Evolutionary conservation across 2,888 invertebrate species (phyloP).

Genomic region (Drosophila cognata): DNA sequence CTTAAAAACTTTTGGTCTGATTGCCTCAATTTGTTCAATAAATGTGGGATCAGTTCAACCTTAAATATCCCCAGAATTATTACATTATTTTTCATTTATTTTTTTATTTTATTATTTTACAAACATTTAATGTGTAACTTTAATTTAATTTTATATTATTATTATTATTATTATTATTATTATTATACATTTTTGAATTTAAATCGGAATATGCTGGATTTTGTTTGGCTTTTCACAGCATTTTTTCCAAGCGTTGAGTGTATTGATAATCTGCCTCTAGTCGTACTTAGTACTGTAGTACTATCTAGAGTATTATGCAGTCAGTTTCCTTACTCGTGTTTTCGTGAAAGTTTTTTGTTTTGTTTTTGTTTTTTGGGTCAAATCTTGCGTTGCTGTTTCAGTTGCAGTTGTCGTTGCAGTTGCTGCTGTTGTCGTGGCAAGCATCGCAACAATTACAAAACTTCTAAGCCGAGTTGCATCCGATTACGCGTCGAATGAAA

Average conservation of each 20-base stretch:
- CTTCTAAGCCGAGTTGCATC: constrained; percentile 69
- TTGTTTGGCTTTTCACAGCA: not conserved
- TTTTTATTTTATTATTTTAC: not conserved
- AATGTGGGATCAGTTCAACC: not conserved
- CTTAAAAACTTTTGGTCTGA: not conserved
- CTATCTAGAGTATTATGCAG: not conserved
- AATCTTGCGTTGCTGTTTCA: constrained; percentile 33
- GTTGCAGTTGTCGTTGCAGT: constrained; percentile 4
- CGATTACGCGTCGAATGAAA: constrained; percentile 56
- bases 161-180: not conserved
- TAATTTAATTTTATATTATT: not conserved
- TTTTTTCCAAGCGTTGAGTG: not conserved
- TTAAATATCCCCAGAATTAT: not conserved
- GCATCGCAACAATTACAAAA: constrained; percentile 75
- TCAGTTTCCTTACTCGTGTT: not conserved
- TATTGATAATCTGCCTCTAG: not conserved
- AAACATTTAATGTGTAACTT: not conserved
- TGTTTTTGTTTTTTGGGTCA: constrained; percentile 42
- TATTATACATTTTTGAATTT: not conserved
- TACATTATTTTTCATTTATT: not conserved
- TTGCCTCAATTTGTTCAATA: not conserved
- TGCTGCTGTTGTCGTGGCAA: constrained; percentile 46
- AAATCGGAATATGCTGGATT: not conserved
- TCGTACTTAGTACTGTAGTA: not conserved
- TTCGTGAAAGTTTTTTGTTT: not conserved